These are phyloP conservation scores for Platyura marginata DNA, from an alignment of 1,140 invertebrate genomes.

Conservation along the genomic window DNA sequence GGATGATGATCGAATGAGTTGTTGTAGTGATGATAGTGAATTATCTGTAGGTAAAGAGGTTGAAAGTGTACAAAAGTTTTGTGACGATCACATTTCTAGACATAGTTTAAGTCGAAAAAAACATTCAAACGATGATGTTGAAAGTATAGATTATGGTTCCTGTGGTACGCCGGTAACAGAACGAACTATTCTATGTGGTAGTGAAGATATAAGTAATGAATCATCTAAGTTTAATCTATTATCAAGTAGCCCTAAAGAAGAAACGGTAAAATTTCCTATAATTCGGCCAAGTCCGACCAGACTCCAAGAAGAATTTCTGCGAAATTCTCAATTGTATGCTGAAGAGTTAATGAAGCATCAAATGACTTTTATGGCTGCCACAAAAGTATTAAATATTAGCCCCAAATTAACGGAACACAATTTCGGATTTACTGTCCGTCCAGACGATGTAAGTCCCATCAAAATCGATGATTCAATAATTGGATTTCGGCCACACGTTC, in stretches of 20 bases:
- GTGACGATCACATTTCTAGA: neutral
- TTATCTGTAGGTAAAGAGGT: constrained; percentile 45
- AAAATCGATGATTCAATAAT: neutral
- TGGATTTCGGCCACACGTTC: constrained; percentile 1
- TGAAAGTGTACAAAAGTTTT: constrained; percentile 8
- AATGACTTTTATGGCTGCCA: constrained; percentile 23
- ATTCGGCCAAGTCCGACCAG: constrained; percentile 6
- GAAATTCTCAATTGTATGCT: constrained; percentile 23
- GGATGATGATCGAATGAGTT: constrained; percentile 17
- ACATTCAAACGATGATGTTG: constrained; percentile 35
- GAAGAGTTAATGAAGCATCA: constrained; percentile 25
- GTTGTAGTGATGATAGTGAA: constrained; percentile 44
- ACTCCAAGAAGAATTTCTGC: constrained; percentile 21
- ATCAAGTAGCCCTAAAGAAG: neutral
- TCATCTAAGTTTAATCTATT: neutral
- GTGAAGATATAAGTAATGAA: constrained; percentile 4
- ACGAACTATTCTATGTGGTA: neutral
- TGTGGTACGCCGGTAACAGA: neutral
- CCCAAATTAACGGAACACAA: neutral
- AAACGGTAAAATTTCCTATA: constrained; percentile 5
- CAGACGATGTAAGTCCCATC: neutral
- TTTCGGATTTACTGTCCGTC: neutral
- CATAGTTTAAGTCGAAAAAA: constrained; percentile 18
- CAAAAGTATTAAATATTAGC: constrained; percentile 7
- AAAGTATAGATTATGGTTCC: constrained; percentile 15